Percentiles rank a stretch among this genome's conserved stretches.
Conservation (phyloP, 2,888 invertebrate species). For the Lycaena phlaeas region DNA sequence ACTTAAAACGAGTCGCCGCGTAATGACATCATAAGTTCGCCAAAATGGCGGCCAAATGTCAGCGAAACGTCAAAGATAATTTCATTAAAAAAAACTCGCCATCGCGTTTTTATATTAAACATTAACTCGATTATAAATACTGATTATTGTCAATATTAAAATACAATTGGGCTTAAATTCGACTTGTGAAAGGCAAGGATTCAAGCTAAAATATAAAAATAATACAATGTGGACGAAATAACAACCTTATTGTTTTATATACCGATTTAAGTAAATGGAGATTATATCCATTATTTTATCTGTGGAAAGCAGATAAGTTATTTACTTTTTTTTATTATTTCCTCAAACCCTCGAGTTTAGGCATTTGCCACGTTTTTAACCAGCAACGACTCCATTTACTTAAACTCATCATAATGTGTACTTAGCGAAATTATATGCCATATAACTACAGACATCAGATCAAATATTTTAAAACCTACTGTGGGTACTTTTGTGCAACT, state of each 20-base stretch:
- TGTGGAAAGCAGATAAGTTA: too few species aligned
- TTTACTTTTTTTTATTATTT: too few species aligned
- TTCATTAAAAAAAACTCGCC: slow-evolving; percentile 45
- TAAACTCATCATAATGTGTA: too few species aligned
- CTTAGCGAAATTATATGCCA: neutral
- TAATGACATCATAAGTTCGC: slow-evolving; percentile 16
- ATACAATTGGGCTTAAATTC: slow-evolving; percentile 30
- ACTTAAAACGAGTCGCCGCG: slow-evolving; percentile 37
- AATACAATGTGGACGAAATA: neutral
- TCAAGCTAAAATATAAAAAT: neutral
- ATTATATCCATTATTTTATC: too few species aligned
- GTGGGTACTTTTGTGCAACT: slow-evolving; percentile 46
- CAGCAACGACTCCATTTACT: too few species aligned
- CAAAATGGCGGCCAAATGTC: slow-evolving; percentile 24
- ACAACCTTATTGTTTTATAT: too few species aligned
- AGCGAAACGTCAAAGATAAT: slow-evolving; percentile 66
- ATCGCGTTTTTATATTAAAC: slow-evolving; percentile 36
- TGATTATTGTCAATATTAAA: slow-evolving; percentile 68
- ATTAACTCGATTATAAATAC: slow-evolving; percentile 41
- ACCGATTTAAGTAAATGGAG: too few species aligned
- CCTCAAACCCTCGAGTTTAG: too few species aligned
- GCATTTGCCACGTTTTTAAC: too few species aligned
- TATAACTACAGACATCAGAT: slow-evolving; percentile 29
- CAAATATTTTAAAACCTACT: slow-evolving; percentile 31
- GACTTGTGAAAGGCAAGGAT: neutral